A percentile compares a stretch with the other conserved stretches of the same genome.
Conservation (phyloP, 2,113 vertebrate genomes). For the Caretta caretta region DNA sequence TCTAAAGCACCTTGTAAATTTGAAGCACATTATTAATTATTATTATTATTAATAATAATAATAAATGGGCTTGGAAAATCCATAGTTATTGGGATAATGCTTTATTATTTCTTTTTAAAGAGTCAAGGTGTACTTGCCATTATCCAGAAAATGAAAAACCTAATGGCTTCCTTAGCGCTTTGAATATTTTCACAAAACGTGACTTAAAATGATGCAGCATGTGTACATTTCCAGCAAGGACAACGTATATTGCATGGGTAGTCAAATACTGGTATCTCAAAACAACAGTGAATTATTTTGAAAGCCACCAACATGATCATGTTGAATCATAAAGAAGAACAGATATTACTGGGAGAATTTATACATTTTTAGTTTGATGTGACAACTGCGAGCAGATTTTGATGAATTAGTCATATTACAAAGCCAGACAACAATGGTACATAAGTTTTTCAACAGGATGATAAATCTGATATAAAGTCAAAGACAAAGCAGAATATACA, state of each 20-base stretch:
- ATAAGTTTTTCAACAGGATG: not conserved
- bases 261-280: not conserved
- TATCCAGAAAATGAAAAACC: not conserved
- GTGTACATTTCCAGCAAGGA: not conserved
- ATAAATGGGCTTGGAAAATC: not conserved
- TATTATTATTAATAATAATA: not conserved
- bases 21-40: not conserved
- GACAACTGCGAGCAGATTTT: not conserved
- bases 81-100: not conserved
- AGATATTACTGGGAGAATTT: not conserved
- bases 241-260: not conserved
- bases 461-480: not conserved
- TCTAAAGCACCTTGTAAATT: not conserved
- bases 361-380: not conserved
- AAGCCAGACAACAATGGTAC: not conserved
- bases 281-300: not conserved
- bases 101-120: not conserved
- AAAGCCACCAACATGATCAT: not conserved
- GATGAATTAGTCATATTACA: not conserved
- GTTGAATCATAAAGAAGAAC: not conserved
- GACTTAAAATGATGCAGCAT: not conserved
- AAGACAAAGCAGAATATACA: not conserved
- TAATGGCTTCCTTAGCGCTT: not conserved
- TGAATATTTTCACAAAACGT: not conserved
- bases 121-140: accelerated